Evolutionary conservation across 2,797 vertebrate species (phyloP).

Genomic region (Rhinogobio ventralis): DNA sequence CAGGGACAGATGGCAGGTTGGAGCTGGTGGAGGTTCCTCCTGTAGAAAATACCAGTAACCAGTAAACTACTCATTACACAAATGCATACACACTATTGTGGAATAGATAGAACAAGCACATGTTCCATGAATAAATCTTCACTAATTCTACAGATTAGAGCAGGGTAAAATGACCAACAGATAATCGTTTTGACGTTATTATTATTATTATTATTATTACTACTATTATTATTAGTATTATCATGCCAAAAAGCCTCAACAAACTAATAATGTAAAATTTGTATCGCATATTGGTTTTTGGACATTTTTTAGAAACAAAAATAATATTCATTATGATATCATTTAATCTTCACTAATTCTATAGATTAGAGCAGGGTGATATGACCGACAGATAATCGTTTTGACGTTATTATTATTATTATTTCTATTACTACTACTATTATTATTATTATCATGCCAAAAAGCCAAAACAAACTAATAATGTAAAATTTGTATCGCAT

Average conservation of each 20-base stretch:
- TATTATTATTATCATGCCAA: not conserved
- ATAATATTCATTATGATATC: not conserved
- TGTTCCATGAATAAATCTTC: not conserved
- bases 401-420: not conserved
- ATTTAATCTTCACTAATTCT: not conserved
- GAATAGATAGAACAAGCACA: slow-evolving; percentile 13
- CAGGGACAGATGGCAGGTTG: slow-evolving; percentile 93
- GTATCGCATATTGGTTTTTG: not conserved
- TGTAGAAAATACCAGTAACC: slow-evolving; percentile 62
- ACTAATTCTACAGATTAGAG: not conserved
- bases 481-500: not conserved
- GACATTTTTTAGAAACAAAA: not conserved
- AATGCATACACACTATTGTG: slow-evolving; percentile 5
- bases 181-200: not conserved
- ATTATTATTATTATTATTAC: not conserved
- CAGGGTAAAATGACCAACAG: not conserved
- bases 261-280: not conserved
- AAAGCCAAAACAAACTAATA: not conserved
- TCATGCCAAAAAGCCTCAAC: no score
- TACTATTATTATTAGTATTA: not conserved
- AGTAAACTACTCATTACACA: slow-evolving; percentile 72
- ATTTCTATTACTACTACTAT: not conserved
- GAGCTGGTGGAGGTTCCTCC: slow-evolving; percentile 85
- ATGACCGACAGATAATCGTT: not conserved
- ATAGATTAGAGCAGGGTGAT: not conserved